Base-by-base conservation (phyloP, 2,797 vertebrate species). In the Thunnus albacares region DNA sequence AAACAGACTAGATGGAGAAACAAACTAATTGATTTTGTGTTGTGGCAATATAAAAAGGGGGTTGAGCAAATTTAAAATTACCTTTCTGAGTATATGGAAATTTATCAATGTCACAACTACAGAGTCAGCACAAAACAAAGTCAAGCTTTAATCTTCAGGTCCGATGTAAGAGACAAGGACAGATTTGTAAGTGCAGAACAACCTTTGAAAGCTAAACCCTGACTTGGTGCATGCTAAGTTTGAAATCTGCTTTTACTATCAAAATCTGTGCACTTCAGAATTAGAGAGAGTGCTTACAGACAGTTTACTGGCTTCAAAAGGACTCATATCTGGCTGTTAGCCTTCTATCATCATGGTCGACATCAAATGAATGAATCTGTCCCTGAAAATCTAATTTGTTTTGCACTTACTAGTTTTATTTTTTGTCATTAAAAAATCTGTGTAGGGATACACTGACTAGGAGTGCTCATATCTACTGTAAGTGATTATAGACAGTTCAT, bases 21-120 rank as follows among this genome's bases (percentile, higher is more conserved):
- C 82, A 80, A 78, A 82, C 71, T 79, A 71, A 86, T 87, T 81
- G 79, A 84, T 83, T 38, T 70, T 57, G 38, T 73, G 63, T 61
- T 62, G 47, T 51, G 18, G 75, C 6, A 52, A 58, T 58, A 52
- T 12, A 57, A 79, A 73, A 20, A 74, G 33, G 18, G n/a, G 2
- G 1, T 3, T 1, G 12, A 18, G 63, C 2, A 45, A 53, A 71
- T 81, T 56, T 17, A 28, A 59, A 55, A 43, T 51, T 35, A 49
- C 51, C 45, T 62, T 3, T 74, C 41, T 65, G 35, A 15, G 12
- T 62, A 15, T 28, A 43, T 14, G 12, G 66, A 38, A 1, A 0
- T 66, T 45, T 61, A 43, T 77, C 30, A 15, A 17, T 17, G 17
- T 47, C 35, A 58, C 53, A 80, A 62, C 26, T n/a, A 55, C 1